Base-by-base conservation (phyloP, 2,888 invertebrate genomes). In the Lepidonotus clava region DNA sequence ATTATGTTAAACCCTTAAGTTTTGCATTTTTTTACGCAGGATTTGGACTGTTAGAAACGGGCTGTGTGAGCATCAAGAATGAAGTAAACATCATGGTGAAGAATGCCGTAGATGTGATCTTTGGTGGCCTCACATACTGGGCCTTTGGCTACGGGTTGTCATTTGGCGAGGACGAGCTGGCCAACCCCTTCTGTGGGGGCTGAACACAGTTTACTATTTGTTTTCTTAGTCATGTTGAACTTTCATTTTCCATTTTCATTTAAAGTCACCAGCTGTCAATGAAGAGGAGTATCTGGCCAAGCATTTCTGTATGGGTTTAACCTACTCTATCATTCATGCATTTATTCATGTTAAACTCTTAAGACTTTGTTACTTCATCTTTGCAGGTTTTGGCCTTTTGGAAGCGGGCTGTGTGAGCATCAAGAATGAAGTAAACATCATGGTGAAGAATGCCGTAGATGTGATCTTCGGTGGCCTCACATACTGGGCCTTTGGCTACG, bases 171-270 rank as follows among this genome's bases (percentile, higher is more conserved):
- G 89, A n/a, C 28, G 21, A 28, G n/a, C 28, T 40, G 18, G 80
- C 67, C 36, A 87, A 87, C 80, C 90, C 97, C 95, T 97, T 98
- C 91, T 96, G 97, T 89, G 97, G 97, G 0, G 95, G n/a, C n/a
- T n/a, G n/a, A n/a, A n/a, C n/a, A n/a, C n/a, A n/a, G n/a, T n/a
- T n/a, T n/a, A n/a, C n/a, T n/a, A n/a, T n/a, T n/a, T n/a, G n/a
- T n/a, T n/a, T n/a, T n/a, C n/a, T n/a, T n/a, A n/a, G n/a, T n/a
- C n/a, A n/a, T n/a, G n/a, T n/a, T n/a, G n/a, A n/a, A n/a, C n/a
- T n/a, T n/a, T n/a, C n/a, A n/a, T n/a, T 56, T 92, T 92, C 87
- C 90, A 91, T 84, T 91, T 92, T 0, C 97, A 89, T 53, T 11
- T 46, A 18, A 46, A 46, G 18, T 18, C 8, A 46, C 8, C 46